Evolutionary conservation across 2,888 invertebrate species (phyloP), one percentile per base, ranked within the genome.

Genomic region (Epsilonema sp.): DNA sequence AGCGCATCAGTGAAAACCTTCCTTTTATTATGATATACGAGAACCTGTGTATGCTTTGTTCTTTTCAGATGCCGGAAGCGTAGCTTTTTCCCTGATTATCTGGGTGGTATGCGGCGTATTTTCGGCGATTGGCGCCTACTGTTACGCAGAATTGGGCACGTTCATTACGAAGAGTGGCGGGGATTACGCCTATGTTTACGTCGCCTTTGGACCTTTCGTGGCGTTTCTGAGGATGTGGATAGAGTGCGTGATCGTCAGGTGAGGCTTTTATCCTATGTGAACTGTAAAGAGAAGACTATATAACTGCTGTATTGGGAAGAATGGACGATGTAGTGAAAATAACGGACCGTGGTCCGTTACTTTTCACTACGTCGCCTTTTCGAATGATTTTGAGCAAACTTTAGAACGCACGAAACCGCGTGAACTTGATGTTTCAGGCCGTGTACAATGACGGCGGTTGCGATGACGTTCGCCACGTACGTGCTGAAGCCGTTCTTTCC

Each of bases 111-210:
- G 90, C 24, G 94, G 94, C 26, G 65, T 92, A 0, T 94, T 89
- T 67, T 90, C 90, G 49, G 87, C 90, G 82, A 84, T 90, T 60
- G 79, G 84, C 70, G 92, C 94, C 8, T 94, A 90, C 65, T 94
- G 92, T 70, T 97, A 94, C 67, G 90, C 92, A 1, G 94, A 97
- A 68, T 72, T 97, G 54, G 94, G 94, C 36, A 76, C 80, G 44
- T 78, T 80, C 66, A 70, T 73, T 42, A 54, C 60, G 42, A 59
- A 61, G 42, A 83, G 83, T 37, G 90, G 90, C 0, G 90, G 87
- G 0, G 90, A 90, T 71, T 90, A 92, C 69, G 92, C 92, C 0
- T 94, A 94, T 70, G 90, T 94, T 57, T 87, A 86, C 83, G 82
- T 84, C 69, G 89, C 92, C 0, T 94, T 92, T 64, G 94, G 94